Evolutionary conservation across 2,113 vertebrate species (phyloP), one percentile per base, ranked within the genome.

Genomic region (Psophia crepitans): DNA sequence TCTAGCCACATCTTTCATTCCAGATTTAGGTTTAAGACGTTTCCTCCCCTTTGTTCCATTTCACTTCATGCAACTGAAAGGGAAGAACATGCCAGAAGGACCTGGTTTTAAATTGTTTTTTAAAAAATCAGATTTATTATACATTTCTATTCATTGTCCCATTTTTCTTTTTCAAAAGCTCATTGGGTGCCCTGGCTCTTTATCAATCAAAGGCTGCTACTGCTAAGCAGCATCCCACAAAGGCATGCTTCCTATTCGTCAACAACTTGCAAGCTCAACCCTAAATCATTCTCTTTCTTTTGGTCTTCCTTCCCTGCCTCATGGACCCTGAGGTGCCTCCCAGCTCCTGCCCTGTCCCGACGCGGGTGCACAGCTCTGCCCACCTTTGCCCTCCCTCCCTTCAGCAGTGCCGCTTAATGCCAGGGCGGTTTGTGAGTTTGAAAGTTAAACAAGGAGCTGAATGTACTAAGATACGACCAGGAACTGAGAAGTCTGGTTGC

Each of bases 71-170:
- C 30, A 51, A 9, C 63, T 26, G 23, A 23, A 56, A 46, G 41
- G 53, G 28, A n/a, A 74, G 68, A 41, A 65, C 6, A 2, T 13
- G 43, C 43, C 54, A 43, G 44, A 48, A 60, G 22, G 46, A 14
- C 44, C 44, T 49, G 27, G 1, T 65, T 53, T 54, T 23, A 48
- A 53, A 39, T 27, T 12, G 18, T 2, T 20, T 20, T 33, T 39
- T 14, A 6, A 8, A 65, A 13, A 35, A 39, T 54, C 37, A 27
- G 12, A 4, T 61, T 54, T 54, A 8, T 83, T 39, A 7, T 14
- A 27, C 0, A 0, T 46, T 44, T 35, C 56, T 9, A 32, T 35
- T 41, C 5, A 0, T 23, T n/a, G 33, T 53, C 28, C 37, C 5
- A 4, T 15, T 70, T 81, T 57, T 53, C 22, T 37, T 32, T 51